Percentiles rank a stretch among this genome's conserved stretches.
These are phyloP conservation scores for Falco rusticolus DNA, from an alignment of 2,797 vertebrate genomes.

Conservation along the genomic window DNA sequence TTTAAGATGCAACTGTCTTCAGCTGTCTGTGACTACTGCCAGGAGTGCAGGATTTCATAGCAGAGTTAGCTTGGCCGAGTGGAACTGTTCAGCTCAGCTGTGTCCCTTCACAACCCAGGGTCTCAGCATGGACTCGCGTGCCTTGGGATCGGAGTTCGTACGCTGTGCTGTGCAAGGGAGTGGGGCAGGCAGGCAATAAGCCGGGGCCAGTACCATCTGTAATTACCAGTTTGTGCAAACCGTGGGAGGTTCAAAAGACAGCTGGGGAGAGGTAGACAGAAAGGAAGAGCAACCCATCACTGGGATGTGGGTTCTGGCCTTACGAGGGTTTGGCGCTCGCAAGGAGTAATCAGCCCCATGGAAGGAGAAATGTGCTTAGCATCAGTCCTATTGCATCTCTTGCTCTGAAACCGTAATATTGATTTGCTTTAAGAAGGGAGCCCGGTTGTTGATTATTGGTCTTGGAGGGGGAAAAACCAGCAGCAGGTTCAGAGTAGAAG, in stretches of 20 bases:
- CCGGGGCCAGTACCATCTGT: neutral
- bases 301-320: neutral
- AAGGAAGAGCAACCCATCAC: neutral
- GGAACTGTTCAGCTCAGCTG: neutral
- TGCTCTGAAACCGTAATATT: neutral
- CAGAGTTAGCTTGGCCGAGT: neutral
- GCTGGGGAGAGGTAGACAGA: accelerated
- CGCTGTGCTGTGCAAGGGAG: neutral
- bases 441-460: neutral
- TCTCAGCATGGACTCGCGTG: neutral
- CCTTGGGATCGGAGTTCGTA: neutral
- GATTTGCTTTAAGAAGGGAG: neutral
- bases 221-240: neutral
- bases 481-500: neutral
- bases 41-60: neutral
- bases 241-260: neutral
- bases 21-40: neutral
- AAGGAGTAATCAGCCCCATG: neutral
- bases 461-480: neutral
- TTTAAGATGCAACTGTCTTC: neutral
- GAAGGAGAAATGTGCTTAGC: neutral
- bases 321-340: neutral
- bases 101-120: neutral
- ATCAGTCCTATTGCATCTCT: neutral
- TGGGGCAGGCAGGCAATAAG: neutral